Evolutionary conservation across 2,113 vertebrate species (phyloP), one percentile per base, ranked within the genome.

Genomic region (Phalacrocorax aristotelis): DNA sequence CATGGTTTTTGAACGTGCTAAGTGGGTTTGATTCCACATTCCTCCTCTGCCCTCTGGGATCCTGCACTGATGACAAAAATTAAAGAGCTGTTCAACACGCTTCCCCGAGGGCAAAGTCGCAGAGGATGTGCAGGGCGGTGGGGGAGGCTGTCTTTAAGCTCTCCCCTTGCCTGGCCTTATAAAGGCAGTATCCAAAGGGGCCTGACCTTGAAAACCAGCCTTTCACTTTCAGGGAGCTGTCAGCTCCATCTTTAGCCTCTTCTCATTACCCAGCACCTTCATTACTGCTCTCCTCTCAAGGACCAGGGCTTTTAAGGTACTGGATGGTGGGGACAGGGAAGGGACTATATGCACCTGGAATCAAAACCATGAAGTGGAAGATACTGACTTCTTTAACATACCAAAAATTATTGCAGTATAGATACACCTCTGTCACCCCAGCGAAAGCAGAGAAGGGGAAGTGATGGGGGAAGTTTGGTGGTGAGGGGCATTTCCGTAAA

Each of bases 371-470:
- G 44, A 80, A 83, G 93, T 95, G 95, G 94, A 96, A 96, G 97
- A 94, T 95, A 93, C 34, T 58, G 93, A 90, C 74, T 91, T 97
- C 75, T 94, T 76, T 88, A 86, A 93, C 83, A 91, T 93, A 95
- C 78, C 79, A 91, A 95, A 97, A 95, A 74, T 98, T 98, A 98
- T 97, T 98, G 98, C 98, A 94, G 81, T 89, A 94, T 94, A 97
- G 96, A 91, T 84, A 92, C 83, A 91, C 68, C 77, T 36, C 72
- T 46, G 83, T 91, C 52, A 84, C 51, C 93, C 92, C 86, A 86
- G 95, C 34, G 0, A 93, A 91, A 95, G 84, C 80, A 94, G 44
- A 90, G 91, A 90, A 85, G 57, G 69, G 80, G 81, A 84, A 80
- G 88, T 13, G 4, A 34, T 51, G 46, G 93, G 80, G 85, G 94